Percentiles rank a stretch among this genome's conserved stretches.
Conservation (phyloP, 2,797 vertebrate genomes). For the Scolopax bukidnonensis region DNA sequence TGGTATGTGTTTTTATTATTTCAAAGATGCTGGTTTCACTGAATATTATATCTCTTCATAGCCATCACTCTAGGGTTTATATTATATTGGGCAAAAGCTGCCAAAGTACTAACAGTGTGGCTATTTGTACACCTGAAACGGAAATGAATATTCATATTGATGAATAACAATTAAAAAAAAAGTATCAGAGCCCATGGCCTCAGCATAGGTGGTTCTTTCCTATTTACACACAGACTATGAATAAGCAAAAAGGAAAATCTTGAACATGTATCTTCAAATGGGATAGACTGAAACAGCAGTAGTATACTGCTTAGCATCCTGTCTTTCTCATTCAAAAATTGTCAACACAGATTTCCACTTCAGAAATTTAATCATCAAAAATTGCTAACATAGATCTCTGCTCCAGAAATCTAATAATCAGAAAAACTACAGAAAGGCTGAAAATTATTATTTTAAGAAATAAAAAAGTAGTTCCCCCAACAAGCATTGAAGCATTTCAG, state of each 20-base stretch:
- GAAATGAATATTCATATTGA: neutral
- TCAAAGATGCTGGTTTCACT: neutral
- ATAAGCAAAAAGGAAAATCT: neutral
- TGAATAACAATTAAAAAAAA: neutral
- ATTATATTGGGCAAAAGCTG: neutral
- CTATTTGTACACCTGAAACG: neutral
- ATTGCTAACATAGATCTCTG: neutral
- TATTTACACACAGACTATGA: neutral
- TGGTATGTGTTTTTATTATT: neutral
- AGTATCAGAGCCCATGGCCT: neutral
- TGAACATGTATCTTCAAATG: neutral
- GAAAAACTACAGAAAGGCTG: neutral
- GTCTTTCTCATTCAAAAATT: neutral
- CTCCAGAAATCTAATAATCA: constrained; percentile 12
- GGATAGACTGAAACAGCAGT: neutral
- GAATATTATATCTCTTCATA: neutral
- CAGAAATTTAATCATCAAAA: constrained; percentile 1
- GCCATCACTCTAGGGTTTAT: neutral
- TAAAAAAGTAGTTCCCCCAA: neutral
- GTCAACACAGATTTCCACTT: neutral
- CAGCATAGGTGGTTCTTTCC: neutral
- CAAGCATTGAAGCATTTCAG: neutral
- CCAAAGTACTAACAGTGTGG: neutral
- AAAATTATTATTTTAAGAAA: neutral
- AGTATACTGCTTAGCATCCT: neutral